Evolutionary conservation across 2,113 vertebrate genomes (phyloP), one percentile per base, ranked within the genome.

Genomic region (Ancistrus triradiatus): DNA sequence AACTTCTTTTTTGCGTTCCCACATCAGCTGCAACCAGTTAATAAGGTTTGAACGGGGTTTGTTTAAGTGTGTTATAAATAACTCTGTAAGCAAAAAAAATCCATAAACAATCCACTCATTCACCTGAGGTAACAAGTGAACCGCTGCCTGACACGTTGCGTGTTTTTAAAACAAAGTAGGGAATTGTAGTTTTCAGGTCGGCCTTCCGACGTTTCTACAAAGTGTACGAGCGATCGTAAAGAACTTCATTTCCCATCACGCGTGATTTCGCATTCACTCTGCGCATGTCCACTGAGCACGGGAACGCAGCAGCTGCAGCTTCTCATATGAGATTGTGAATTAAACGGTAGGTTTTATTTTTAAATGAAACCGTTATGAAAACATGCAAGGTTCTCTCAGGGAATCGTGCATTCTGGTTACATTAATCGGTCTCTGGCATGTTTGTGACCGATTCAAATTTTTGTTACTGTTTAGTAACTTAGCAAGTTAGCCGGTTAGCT

Each of bases 81-180:
- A n/a, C n/a, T n/a, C n/a, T n/a, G n/a, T n/a, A n/a, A n/a, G n/a
- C n/a, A n/a, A n/a, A n/a, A n/a, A n/a, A n/a, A n/a, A n/a, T n/a
- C n/a, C 7, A 31, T 7, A 3, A 31, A 31, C 27, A 31, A 7
- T 31, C 27, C 27, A 31, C 10, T 21, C 18, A 47, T 17, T n/a
- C 1, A 47, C n/a, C 3, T 9, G 13, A 13, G 11, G 31, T 11
- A 14, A 7, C 3, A 10, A 7, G 15, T 24, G 6, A 43, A 46
- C 15, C 18, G 27, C 6, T 11, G 25, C 10, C 18, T 70, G 83
- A 81, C 82, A 87, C 84, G 84, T 85, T 37, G 68, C 76, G 44
- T 31, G 27, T 9, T 7, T 14, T 37, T n/a, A 15, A 0, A 5
- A 7, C 25, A 9, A 1, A 2, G 1, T 0, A 48, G 77, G 83